Percentiles rank a stretch among this genome's conserved stretches.
Conservation (phyloP, 2,888 invertebrate species). For the Cepaea hortensis region DNA sequence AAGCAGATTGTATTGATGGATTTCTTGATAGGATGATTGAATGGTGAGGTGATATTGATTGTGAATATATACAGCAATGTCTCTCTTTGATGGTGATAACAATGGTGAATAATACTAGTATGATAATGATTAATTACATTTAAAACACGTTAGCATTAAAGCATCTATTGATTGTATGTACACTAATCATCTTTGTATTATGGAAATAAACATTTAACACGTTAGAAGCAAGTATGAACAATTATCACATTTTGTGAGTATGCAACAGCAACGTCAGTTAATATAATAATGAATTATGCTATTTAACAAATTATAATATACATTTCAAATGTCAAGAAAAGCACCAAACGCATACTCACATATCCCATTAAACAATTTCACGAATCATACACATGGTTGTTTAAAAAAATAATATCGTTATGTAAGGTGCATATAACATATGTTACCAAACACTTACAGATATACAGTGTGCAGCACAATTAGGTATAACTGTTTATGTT, state of each 20-base stretch:
- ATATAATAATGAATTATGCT: no score
- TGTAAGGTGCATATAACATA: no score
- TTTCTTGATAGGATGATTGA: background rate
- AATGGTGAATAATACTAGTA: background rate
- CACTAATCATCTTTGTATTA: background rate
- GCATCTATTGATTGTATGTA: background rate
- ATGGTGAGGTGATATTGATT: background rate
- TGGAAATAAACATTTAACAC: background rate
- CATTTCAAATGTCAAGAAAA: no score
- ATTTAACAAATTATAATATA: no score
- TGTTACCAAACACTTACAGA: no score
- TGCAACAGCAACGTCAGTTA: background rate
- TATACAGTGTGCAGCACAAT: no score
- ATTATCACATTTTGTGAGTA: constrained; percentile 7
- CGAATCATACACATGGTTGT: no score
- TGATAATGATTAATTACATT: constrained; percentile 2
- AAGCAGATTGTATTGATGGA: background rate
- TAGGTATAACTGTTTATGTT: no score
- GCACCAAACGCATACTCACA: no score
- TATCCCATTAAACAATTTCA: no score
- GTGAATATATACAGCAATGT: background rate
- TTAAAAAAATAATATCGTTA: no score
- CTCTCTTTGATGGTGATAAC: background rate
- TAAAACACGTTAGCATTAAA: background rate
- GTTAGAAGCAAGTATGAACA: background rate